phyloP scores from a whole-genome alignment of 2,113 vertebrate genomes.

The Megaceryle torquata region DNA sequence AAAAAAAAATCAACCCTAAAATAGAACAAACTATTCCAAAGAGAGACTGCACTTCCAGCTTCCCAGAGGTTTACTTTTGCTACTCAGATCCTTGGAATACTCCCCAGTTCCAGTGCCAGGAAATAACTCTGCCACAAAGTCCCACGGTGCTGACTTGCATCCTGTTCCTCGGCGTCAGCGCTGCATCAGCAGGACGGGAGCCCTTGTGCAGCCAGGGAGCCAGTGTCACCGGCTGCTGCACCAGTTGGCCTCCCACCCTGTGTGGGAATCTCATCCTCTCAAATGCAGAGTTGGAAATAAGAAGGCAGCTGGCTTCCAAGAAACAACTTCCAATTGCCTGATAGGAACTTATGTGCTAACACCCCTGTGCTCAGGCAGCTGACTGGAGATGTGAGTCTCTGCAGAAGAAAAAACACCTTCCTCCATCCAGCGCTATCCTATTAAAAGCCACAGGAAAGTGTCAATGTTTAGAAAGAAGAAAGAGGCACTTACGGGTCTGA shows the following conservation, averaged over 20 bases:
- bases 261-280: neutral
- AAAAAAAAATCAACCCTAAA: neutral
- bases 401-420: neutral
- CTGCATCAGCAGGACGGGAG: neutral
- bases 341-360: neutral
- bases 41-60: fast-evolving
- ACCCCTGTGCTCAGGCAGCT: neutral
- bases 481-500: slow-evolving; percentile 88
- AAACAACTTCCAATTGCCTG: neutral
- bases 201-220: neutral
- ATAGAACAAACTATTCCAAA: neutral
- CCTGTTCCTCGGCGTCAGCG: neutral
- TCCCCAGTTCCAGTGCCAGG: neutral
- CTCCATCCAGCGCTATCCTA: neutral
- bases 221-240: neutral
- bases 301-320: slow-evolving; percentile 38
- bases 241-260: neutral
- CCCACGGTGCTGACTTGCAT: fast-evolving
- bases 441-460: neutral
- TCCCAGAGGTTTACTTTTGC: neutral
- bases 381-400: neutral
- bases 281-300: slow-evolving; percentile 37
- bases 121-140: neutral
- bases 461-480: neutral
- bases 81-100: neutral